Evolutionary conservation across 2,797 vertebrate genomes (phyloP).

Genomic region (Sebastes itinus): DNA sequence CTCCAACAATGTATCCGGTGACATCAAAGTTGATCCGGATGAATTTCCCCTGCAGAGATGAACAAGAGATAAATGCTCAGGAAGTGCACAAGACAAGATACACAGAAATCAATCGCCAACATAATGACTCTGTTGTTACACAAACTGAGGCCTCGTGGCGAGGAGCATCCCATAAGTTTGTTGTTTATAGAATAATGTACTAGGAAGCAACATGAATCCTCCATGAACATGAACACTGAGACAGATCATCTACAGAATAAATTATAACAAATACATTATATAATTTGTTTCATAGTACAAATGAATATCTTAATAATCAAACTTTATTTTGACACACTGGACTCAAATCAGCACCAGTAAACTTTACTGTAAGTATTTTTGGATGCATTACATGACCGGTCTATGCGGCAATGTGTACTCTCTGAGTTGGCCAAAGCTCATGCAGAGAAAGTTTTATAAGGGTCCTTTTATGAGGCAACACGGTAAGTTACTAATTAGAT

Average conservation of each 20-base stretch:
- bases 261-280: neutral
- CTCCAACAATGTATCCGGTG: conserved; percentile 94
- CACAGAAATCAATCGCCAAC: neutral
- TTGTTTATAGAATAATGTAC: neutral
- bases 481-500: neutral
- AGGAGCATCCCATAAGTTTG: neutral
- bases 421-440: neutral
- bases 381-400: neutral
- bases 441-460: neutral
- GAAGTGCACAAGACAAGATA: conserved; percentile 12
- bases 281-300: neutral
- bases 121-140: neutral
- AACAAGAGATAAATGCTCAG: conserved; percentile 24
- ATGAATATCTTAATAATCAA: neutral
- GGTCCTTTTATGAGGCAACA: neutral
- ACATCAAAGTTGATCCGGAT: conserved; percentile 86
- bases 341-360: neutral
- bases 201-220: neutral
- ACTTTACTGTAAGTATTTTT: neutral
- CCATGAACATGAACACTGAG: neutral
- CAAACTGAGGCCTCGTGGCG: neutral
- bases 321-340: neutral
- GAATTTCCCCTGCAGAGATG: conserved; percentile 80
- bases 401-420: neutral
- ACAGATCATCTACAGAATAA: neutral